phyloP scores from a whole-genome alignment of 2,888 invertebrate species.

The Horisme vitalbata region DNA sequence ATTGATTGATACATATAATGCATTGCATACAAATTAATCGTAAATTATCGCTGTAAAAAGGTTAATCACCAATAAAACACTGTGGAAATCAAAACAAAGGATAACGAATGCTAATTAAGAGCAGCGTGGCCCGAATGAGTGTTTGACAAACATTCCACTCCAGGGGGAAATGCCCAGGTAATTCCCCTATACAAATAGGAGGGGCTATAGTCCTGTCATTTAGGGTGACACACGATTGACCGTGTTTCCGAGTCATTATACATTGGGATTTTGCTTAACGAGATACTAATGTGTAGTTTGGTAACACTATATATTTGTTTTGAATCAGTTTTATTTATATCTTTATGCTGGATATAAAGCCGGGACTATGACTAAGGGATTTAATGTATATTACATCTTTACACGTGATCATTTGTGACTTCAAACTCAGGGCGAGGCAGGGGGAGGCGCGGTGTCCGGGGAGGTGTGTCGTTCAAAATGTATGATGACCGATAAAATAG shows the following conservation, averaged over 20 bases:
- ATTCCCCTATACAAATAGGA: slow-evolving; percentile 19
- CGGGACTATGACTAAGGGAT: too few relatives aligned
- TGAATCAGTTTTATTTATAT: too few relatives aligned
- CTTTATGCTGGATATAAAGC: too few relatives aligned
- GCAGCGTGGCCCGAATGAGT: slow-evolving; percentile 33
- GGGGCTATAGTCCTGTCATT: slow-evolving; percentile 16
- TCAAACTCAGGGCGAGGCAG: too few relatives aligned
- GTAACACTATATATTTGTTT: too few relatives aligned
- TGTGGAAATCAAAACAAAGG: slow-evolving; percentile 22
- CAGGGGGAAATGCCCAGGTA: slow-evolving; percentile 14
- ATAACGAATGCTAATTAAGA: slow-evolving; percentile 27
- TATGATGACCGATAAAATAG: too few relatives aligned
- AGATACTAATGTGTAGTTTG: too few relatives aligned
- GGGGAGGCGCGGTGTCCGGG: too few relatives aligned
- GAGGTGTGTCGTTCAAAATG: too few relatives aligned
- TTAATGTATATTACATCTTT: too few relatives aligned
- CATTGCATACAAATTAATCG: neutral
- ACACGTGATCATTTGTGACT: too few relatives aligned
- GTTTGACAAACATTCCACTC: slow-evolving; percentile 34
- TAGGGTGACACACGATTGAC: slow-evolving; percentile 12
- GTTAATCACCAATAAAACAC: slow-evolving; percentile 8
- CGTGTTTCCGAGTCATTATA: slow-evolving; percentile 11
- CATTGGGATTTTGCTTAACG: slow-evolving; percentile 1
- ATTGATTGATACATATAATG: too few relatives aligned
- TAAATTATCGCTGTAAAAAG: neutral